A percentile compares a stretch with the other conserved stretches of the same genome.
These are phyloP conservation scores for Melanotaenia nigrans DNA, from an alignment of 2,797 vertebrate species.

Conservation along the genomic window DNA sequence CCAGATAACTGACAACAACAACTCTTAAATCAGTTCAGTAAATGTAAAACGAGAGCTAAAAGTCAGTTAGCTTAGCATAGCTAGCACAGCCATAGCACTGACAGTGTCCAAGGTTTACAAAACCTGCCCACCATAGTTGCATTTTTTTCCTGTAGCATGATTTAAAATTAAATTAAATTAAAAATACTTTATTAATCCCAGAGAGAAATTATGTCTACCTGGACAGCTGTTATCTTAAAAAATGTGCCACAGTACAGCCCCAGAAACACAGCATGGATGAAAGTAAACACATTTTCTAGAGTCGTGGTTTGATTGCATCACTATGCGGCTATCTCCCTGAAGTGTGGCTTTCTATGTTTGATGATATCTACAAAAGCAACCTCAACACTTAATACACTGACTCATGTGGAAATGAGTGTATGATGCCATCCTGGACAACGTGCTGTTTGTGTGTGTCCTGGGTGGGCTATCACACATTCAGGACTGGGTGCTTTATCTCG, in stretches of 20 bases:
- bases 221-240: not conserved
- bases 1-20: not conserved
- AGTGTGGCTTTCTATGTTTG: conserved; percentile 35
- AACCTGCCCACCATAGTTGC: not conserved
- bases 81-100: not conserved
- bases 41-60: not conserved
- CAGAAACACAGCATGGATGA: not conserved
- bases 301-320: conserved; percentile 7
- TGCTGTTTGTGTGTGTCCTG: conserved; percentile 49
- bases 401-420: conserved; percentile 37
- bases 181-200: no score
- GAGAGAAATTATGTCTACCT: not conserved
- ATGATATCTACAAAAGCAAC: conserved; percentile 50
- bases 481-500: conserved; percentile 14
- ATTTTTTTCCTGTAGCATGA: conserved; percentile 2
- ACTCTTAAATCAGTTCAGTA: not conserved
- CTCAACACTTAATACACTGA: conserved; percentile 8
- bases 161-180: no score
- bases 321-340: conserved; percentile 23
- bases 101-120: not conserved
- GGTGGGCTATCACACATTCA: conserved; percentile 33
- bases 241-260: not conserved
- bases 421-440: conserved; percentile 60
- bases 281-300: not conserved
- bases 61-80: not conserved